Evolutionary conservation across 2,888 invertebrate genomes (phyloP).

Genomic region (Autographa gamma): DNA sequence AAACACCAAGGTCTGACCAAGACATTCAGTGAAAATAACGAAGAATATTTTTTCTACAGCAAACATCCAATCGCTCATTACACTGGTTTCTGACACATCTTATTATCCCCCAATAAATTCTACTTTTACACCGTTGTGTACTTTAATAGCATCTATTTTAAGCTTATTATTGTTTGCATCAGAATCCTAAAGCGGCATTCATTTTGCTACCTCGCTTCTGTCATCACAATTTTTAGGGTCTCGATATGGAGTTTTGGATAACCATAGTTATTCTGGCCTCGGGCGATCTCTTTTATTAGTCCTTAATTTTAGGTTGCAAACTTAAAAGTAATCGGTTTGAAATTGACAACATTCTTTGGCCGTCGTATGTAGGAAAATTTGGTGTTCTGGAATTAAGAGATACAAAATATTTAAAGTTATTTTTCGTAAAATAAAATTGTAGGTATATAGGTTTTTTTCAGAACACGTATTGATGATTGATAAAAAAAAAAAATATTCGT

Average conservation of each 20-base stretch:
- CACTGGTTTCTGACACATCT: slow-evolving; percentile 73
- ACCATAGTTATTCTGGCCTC: slow-evolving; percentile 80
- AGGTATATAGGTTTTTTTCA: not conserved
- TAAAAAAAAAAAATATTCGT: too few species aligned
- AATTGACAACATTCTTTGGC: slow-evolving; percentile 72
- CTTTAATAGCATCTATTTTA: slow-evolving; percentile 57
- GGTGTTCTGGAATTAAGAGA: slow-evolving; percentile 18
- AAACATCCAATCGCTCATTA: slow-evolving; percentile 76
- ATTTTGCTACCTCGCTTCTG: slow-evolving; percentile 70
- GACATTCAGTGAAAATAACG: slow-evolving; percentile 74
- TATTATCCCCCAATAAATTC: slow-evolving; percentile 72
- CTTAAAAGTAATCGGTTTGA: slow-evolving; percentile 69
- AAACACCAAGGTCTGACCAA: slow-evolving; percentile 43
- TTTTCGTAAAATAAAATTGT: not conserved
- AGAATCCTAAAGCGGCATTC: slow-evolving; percentile 63
- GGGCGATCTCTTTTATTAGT: slow-evolving; percentile 81
- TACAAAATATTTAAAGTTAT: not conserved
- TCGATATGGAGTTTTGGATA: slow-evolving; percentile 77
- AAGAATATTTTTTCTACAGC: slow-evolving; percentile 70
- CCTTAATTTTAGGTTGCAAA: slow-evolving; percentile 74
- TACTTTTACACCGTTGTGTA: slow-evolving; percentile 57
- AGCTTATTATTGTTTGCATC: slow-evolving; percentile 56
- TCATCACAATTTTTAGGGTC: slow-evolving; percentile 78
- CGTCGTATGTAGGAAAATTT: slow-evolving; percentile 37
- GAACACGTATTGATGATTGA: not conserved